phyloP scores from a whole-genome alignment of 2,888 invertebrate genomes.

The Volucella inanis region DNA sequence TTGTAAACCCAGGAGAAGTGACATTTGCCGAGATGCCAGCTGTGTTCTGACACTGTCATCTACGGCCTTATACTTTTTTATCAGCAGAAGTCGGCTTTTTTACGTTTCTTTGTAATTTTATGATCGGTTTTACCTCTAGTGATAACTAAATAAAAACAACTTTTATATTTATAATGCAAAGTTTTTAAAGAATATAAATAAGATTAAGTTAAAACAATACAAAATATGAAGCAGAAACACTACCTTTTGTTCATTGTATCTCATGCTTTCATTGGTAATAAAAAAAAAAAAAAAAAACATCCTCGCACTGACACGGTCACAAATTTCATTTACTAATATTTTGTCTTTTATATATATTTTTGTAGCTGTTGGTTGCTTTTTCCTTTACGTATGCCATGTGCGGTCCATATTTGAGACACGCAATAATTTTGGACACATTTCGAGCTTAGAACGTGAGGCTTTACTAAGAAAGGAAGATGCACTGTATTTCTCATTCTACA shows the following conservation, averaged over 20 bases:
- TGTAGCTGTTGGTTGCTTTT: constrained; percentile 85
- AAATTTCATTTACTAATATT: not conserved
- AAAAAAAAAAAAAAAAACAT: constrained; percentile 48
- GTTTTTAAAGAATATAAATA: constrained; percentile 24
- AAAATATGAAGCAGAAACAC: constrained; percentile 80
- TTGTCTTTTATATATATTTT: not conserved
- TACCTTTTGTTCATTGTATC: constrained; percentile 79
- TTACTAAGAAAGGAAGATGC: constrained; percentile 94
- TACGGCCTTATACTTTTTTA: constrained; percentile 31
- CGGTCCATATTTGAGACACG: constrained; percentile 90
- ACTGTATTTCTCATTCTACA: constrained; percentile 94
- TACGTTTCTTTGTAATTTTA: constrained; percentile 44
- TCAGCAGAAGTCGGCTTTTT: constrained; percentile 58
- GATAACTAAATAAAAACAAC: constrained; percentile 2
- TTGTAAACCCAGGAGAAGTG: constrained; percentile 38
- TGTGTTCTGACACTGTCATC: constrained; percentile 50
- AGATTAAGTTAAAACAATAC: not conserved
- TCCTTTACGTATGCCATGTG: constrained; percentile 87
- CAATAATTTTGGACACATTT: constrained; percentile 92
- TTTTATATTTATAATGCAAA: constrained; percentile 55
- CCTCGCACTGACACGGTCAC: constrained; percentile 15
- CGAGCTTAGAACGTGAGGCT: constrained; percentile 92
- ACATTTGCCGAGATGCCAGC: constrained; percentile 46
- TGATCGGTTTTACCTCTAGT: constrained; percentile 5
- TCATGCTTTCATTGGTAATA: constrained; percentile 81